phyloP scores from a whole-genome alignment of 1,140 invertebrate species.

The Neelides sp. region DNA sequence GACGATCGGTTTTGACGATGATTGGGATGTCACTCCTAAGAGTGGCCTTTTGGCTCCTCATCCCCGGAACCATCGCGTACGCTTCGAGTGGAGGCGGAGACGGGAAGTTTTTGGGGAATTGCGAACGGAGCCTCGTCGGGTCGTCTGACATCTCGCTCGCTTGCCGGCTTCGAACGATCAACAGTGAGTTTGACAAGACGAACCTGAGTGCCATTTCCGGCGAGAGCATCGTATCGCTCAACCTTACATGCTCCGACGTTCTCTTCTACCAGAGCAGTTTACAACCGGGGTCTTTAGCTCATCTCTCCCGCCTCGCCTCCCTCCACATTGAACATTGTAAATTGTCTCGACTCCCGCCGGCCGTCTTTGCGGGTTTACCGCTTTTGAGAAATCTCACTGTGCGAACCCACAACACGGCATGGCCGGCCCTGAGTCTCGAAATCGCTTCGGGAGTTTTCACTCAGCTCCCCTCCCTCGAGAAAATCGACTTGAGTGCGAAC shows the following conservation, averaged over 20 bases:
- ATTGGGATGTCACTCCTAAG: no score
- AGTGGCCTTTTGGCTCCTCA: no score
- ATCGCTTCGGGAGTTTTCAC: slow-evolving; percentile 58
- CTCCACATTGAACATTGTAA: slow-evolving; percentile 73
- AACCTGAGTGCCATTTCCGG: slow-evolving; percentile 67
- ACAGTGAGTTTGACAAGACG: slow-evolving; percentile 68
- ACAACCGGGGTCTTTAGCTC: slow-evolving; percentile 62
- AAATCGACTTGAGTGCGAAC: slow-evolving; percentile 71
- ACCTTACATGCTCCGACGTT: slow-evolving; percentile 61
- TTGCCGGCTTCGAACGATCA: slow-evolving; percentile 63
- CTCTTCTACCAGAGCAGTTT: slow-evolving; percentile 57
- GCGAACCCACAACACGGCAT: slow-evolving; percentile 63
- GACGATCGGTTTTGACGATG: no score
- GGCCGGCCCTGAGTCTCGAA: slow-evolving; percentile 62
- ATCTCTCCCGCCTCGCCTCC: slow-evolving; percentile 60
- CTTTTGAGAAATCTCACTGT: slow-evolving; percentile 68
- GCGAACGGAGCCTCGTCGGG: slow-evolving; percentile 12
- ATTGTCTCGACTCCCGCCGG: slow-evolving; percentile 58
- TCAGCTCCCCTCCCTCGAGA: slow-evolving; percentile 56
- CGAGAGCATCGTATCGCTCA: slow-evolving; percentile 60
- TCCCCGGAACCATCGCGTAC: background rate
- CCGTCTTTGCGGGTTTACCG: slow-evolving; percentile 55
- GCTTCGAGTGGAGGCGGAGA: background rate
- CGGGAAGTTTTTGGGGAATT: slow-evolving; percentile 26
- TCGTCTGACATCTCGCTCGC: slow-evolving; percentile 53